Conservation (phyloP, 2,113 vertebrate species). For the Cyprinodon tularosa region DNA sequence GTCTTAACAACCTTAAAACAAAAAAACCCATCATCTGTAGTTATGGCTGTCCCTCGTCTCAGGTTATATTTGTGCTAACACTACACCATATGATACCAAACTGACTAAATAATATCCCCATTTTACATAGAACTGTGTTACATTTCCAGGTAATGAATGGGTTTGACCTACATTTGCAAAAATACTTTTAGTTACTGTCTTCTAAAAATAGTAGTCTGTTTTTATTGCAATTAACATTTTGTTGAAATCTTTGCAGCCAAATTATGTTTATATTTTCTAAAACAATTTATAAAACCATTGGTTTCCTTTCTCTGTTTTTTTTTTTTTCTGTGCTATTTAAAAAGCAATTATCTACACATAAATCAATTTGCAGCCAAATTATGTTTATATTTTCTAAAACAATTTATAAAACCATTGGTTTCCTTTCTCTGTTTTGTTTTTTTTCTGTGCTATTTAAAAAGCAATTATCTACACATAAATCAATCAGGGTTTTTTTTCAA, state of each 20-base stretch:
- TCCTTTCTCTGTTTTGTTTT: background rate
- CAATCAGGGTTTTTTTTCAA: too few relatives aligned
- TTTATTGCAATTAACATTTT: background rate
- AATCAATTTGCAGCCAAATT: background rate
- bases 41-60: background rate
- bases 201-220: background rate
- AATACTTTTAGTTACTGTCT: background rate
- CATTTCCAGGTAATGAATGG: background rate
- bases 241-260: background rate
- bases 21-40: background rate
- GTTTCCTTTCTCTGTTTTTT: background rate
- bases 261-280: too few relatives aligned
- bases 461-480: background rate
- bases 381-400: too few relatives aligned
- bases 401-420: too few relatives aligned
- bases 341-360: too few relatives aligned
- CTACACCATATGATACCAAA: background rate
- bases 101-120: background rate
- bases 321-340: too few relatives aligned
- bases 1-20: background rate
- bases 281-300: too few relatives aligned
- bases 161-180: background rate
- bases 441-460: too few relatives aligned
- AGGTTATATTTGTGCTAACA: slow-evolving; percentile 3
- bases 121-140: background rate